phyloP scores from a whole-genome alignment of 2,888 invertebrate genomes.

The Phengaris alcon region DNA sequence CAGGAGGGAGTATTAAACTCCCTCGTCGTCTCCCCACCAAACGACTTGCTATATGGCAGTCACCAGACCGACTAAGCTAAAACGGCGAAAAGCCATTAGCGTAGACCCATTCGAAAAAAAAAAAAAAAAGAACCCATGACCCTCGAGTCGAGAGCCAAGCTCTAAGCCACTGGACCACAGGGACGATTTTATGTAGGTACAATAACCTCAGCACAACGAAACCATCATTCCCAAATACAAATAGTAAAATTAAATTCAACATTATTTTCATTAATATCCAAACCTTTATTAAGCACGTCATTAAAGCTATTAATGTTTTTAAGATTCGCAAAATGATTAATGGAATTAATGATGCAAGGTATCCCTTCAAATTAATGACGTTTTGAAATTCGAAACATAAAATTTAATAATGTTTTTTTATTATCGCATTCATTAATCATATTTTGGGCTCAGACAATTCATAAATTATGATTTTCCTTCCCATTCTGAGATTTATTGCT shows the following conservation, averaged over 20 bases:
- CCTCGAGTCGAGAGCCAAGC: no score
- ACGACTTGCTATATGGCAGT: no score
- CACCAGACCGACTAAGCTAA: no score
- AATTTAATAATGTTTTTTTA: constrained; percentile 27
- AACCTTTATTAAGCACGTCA: constrained; percentile 2
- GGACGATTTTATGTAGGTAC: no score
- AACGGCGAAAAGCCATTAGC: no score
- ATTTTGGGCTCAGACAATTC: constrained; percentile 22
- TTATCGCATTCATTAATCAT: constrained; percentile 24
- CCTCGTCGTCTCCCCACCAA: no score
- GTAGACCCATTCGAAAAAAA: no score
- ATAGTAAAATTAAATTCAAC: not conserved
- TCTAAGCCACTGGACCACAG: no score
- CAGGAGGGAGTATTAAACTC: no score
- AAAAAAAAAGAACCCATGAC: no score
- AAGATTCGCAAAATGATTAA: not conserved
- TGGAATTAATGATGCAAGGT: not conserved
- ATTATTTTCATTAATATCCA: not conserved
- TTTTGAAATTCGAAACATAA: constrained; percentile 26
- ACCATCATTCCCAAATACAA: not conserved
- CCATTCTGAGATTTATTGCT: constrained; percentile 8
- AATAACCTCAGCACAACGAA: not conserved
- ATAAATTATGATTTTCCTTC: constrained; percentile 23
- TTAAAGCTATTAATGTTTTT: constrained; percentile 11
- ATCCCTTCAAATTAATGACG: constrained; percentile 24